Percentiles rank a stretch among this genome's conserved stretches.
phyloP scores from a whole-genome alignment of 2,113 vertebrate genomes.

The Nycticorax nycticorax region DNA sequence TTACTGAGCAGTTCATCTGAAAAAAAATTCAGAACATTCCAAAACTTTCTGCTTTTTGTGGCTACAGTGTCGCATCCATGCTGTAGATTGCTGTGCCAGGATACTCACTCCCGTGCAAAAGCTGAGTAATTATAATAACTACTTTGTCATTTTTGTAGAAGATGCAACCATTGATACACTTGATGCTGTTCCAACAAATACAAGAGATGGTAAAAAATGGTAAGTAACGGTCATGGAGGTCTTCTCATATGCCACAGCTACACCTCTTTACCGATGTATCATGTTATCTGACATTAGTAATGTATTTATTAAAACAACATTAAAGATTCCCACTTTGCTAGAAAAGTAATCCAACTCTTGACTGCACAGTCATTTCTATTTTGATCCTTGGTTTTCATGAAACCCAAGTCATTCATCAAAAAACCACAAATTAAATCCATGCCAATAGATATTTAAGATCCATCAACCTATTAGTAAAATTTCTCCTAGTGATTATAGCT shows the following conservation, averaged over 20 bases:
- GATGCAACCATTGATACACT: not conserved
- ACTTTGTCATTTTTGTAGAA: not conserved
- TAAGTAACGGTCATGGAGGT: not conserved
- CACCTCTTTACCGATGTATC: not conserved
- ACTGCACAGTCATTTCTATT: not conserved
- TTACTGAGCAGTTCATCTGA: not conserved
- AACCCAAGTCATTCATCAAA: not conserved
- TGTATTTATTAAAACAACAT: not conserved
- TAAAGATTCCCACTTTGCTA: not conserved
- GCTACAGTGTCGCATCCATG: not conserved
- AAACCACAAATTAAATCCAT: not conserved
- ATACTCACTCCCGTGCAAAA: not conserved
- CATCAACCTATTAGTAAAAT: not conserved
- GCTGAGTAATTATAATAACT: not conserved
- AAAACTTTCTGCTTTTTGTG: not conserved
- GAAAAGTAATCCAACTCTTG: not conserved
- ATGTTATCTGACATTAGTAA: not conserved
- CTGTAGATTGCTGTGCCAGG: not conserved
- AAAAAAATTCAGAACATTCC: not conserved
- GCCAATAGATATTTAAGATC: not conserved
- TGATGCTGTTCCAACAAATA: not conserved
- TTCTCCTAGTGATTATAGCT: not conserved
- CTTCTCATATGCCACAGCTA: not conserved
- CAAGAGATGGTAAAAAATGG: not conserved
- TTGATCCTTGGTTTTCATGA: not conserved